Conservation (phyloP, 2,888 invertebrate genomes). For the Poecilobothrus nobilitatus region DNA sequence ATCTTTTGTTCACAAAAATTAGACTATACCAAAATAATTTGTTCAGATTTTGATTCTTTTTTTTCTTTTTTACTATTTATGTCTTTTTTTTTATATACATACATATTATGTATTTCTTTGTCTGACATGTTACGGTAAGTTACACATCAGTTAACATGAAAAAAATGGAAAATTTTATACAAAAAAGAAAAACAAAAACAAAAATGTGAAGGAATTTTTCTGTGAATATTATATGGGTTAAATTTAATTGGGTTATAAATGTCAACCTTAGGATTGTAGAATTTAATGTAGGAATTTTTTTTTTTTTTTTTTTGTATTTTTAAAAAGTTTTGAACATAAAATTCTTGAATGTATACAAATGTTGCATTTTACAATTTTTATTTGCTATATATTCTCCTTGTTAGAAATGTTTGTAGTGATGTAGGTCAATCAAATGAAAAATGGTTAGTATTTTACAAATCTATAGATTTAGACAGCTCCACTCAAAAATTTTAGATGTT, state of each 20-base stretch:
- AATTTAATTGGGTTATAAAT: not conserved
- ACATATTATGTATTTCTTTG: not conserved
- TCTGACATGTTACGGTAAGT: conserved; percentile 4
- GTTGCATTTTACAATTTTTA: too few species aligned
- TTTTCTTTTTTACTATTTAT: not conserved
- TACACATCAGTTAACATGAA: conserved; percentile 3
- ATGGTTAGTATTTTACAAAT: too few species aligned
- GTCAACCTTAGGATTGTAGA: not conserved
- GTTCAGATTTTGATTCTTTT: not conserved
- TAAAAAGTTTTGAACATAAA: too few species aligned
- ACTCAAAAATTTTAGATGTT: too few species aligned
- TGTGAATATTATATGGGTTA: not conserved
- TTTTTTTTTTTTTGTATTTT: too few species aligned
- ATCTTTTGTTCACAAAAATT: not conserved
- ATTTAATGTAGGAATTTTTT: too few species aligned
- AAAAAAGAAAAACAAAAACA: too few species aligned
- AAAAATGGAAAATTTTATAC: not conserved
- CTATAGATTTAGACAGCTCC: too few species aligned
- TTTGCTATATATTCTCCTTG: too few species aligned
- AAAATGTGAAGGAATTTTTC: not conserved
- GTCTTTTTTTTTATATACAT: not conserved
- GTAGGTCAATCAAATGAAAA: too few species aligned
- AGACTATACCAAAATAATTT: not conserved
- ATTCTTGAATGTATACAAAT: too few species aligned
- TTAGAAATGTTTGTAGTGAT: too few species aligned